These are phyloP conservation scores for Auanema freiburgensis DNA, from an alignment of 2,888 invertebrate genomes.

Conservation along the genomic window DNA sequence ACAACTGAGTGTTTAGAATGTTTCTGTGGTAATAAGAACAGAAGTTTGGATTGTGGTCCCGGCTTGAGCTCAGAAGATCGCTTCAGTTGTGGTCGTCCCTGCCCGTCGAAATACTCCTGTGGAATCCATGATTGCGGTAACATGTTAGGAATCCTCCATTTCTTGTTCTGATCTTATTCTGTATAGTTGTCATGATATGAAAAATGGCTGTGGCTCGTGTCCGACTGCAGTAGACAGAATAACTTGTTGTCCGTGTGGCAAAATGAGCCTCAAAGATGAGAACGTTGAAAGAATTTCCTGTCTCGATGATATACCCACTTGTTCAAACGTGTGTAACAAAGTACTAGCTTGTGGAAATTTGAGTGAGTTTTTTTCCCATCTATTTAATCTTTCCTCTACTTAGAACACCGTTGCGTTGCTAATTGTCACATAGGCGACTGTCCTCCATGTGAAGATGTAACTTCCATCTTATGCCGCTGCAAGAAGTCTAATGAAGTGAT, in stretches of 20 bases:
- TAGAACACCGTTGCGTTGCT: conserved; percentile 73
- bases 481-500: conserved; percentile 76
- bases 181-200: conserved; percentile 15
- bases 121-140: conserved; percentile 74
- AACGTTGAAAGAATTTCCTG: conserved; percentile 69
- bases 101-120: conserved; percentile 64
- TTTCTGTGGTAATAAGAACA: conserved; percentile 74
- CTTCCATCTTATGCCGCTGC: conserved; percentile 81
- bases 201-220: conserved; percentile 72
- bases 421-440: conserved; percentile 78
- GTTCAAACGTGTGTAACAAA: conserved; percentile 76
- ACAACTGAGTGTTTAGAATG: conserved; percentile 69
- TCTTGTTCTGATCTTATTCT: not conserved
- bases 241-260: conserved; percentile 79
- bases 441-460: conserved; percentile 77
- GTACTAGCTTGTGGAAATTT: conserved; percentile 73
- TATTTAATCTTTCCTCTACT: not conserved
- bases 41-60: conserved; percentile 73
- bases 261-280: conserved; percentile 68
- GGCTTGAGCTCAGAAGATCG: conserved; percentile 62
- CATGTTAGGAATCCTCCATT: conserved; percentile 41
- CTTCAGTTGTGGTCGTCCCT: conserved; percentile 67
- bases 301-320: conserved; percentile 80
- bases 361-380: conserved; percentile 11
- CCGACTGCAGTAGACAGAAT: conserved; percentile 71